phyloP scores from a whole-genome alignment of 2,113 vertebrate genomes.

The Puntigrus tetrazona region DNA sequence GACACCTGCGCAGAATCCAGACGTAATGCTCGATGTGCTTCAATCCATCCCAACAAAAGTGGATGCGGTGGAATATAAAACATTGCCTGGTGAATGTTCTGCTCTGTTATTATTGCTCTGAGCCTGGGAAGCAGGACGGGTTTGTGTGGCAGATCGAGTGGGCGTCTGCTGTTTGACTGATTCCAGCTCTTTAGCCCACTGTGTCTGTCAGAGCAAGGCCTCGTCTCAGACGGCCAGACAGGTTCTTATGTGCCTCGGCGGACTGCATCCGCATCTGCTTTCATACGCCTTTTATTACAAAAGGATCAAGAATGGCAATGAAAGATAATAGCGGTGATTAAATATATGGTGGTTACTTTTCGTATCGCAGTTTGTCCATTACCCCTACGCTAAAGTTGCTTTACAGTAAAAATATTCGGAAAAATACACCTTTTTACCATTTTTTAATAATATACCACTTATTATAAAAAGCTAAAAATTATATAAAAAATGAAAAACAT shows the following conservation, averaged over 20 bases:
- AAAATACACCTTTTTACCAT: no score
- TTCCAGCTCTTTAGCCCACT: constrained; percentile 1
- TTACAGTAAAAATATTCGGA: neutral
- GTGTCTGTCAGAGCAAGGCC: constrained; percentile 35
- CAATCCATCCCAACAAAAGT: neutral
- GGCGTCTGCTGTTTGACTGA: constrained; percentile 31
- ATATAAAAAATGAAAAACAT: neutral
- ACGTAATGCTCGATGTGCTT: neutral
- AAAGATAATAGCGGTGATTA: neutral
- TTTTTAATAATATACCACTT: no score
- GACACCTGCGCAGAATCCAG: neutral
- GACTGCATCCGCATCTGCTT: neutral
- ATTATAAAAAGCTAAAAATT: no score
- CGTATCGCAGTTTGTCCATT: neutral
- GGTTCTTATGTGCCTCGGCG: constrained; percentile 19
- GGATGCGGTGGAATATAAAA: constrained; percentile 13
- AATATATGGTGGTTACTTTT: neutral
- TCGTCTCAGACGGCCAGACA: constrained; percentile 38
- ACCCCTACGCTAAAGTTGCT: neutral
- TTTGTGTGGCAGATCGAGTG: neutral
- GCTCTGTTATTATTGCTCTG: neutral
- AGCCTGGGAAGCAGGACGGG: neutral
- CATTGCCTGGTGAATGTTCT: neutral
- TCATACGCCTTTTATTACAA: neutral
- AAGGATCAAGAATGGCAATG: neutral